Base-by-base conservation (phyloP, 1,140 invertebrate genomes). In the Eriosoma lanigerum region DNA sequence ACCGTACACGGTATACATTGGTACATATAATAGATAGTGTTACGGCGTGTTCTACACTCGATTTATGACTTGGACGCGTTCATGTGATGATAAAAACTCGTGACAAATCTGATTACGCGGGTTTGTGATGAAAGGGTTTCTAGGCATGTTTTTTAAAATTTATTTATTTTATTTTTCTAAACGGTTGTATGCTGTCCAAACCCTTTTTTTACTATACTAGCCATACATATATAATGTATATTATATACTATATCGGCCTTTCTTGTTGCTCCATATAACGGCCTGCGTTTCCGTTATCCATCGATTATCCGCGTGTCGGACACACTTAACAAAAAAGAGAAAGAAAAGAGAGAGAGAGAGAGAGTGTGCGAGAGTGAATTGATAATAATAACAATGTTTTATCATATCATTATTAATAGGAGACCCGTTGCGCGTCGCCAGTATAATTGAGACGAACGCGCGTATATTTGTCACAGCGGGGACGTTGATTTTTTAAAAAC, bases 31-130 rank as follows among this genome's bases (percentile, higher is more conserved):
- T 38, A 38, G 19, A 58, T 19, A 19, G 52, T 56, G 72, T 19
- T 26, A 75, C n/a, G 54, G 73, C 54, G 73, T 76, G 73, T 76
- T 76, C 13, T 44, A 72, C 54, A 76, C 32, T 32, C 32, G 52
- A 58, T 76, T 76, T 76, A 76, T 76, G 50, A 76, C 73, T 38
- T 32, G 73, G 54, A 58, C 73, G 73, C 73, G 73, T 76, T 58
- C 73, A 56, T n/a, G 73, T 58, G 50, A 76, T 54, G 66, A 68
- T 68, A 68, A 68, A 58, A 76, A 58, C 54, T 58, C 73, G 73
- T 76, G 73, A 56, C 73, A 58, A 76, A 76, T 76, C 52, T 38
- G 44, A 76, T 58, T 58, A 76, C 54, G 32, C n/a, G 19, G 26
- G 68, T 52, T 50, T 24, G 21, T 13, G 0, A 52, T 44, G 73